Conservation (phyloP, 2,113 vertebrate species). For the Calidris pugnax region DNA sequence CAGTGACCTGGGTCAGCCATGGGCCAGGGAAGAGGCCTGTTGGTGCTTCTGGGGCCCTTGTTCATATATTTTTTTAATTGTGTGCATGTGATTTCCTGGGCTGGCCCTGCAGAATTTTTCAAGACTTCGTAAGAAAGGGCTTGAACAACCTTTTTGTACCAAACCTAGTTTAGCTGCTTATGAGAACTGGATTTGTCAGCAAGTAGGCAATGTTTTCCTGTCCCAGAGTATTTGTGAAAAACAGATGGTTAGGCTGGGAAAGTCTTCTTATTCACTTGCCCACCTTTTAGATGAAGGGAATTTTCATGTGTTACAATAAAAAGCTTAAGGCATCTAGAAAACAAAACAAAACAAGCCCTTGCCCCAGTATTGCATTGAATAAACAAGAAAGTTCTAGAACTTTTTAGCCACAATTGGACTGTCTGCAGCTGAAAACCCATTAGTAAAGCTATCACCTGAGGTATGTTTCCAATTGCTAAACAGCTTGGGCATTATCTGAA, state of each 20-base stretch:
- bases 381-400: background rate
- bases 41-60: background rate
- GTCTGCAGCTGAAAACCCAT: constrained; percentile 20
- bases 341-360: background rate
- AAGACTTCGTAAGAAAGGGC: background rate
- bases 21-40: background rate
- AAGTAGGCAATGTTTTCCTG: background rate
- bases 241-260: background rate
- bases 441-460: constrained; percentile 37
- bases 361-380: background rate
- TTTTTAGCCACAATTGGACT: background rate
- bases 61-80: background rate
- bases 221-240: background rate
- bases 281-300: background rate
- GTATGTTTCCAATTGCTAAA: constrained; percentile 29
- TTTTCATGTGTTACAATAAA: background rate
- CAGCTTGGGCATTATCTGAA: constrained; percentile 31
- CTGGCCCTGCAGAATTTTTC: background rate
- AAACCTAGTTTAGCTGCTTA: background rate
- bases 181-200: background rate
- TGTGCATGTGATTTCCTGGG: background rate
- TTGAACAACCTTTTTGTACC: background rate
- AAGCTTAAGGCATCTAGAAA: background rate
- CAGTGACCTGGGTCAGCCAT: background rate
- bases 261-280: background rate